phyloP scores from a whole-genome alignment of 2,888 invertebrate species.

The Willowsia nigromaculata region DNA sequence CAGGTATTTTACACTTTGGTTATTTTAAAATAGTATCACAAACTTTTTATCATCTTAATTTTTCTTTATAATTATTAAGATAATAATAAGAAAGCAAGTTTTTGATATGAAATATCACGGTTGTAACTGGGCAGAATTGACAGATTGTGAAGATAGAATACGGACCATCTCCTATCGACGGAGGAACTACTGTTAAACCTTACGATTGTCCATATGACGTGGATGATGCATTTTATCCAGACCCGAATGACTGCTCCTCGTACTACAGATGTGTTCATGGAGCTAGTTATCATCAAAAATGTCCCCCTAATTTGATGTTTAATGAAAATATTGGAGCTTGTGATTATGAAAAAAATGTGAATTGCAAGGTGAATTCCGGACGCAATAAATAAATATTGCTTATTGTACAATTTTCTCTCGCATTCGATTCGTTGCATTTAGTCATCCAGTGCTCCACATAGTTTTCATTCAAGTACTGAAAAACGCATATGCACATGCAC shows the following conservation, averaged over 20 bases:
- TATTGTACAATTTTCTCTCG: not conserved
- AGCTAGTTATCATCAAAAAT: conserved; percentile 41
- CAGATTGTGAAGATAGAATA: conserved; percentile 48
- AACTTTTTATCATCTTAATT: no score
- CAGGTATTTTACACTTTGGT: no score
- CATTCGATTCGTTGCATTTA: not conserved
- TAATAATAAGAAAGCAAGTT: no score
- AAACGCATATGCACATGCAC: not conserved
- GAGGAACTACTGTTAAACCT: conserved; percentile 29
- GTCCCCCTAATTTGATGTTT: conserved; percentile 43
- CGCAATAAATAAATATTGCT: not conserved
- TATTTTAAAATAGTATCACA: no score
- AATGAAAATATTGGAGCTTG: conserved; percentile 4
- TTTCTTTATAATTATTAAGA: no score
- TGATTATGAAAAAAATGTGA: conserved; percentile 37
- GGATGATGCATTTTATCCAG: conserved; percentile 38
- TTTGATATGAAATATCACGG: conserved; percentile 56
- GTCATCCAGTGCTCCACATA: not conserved
- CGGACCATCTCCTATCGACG: not conserved
- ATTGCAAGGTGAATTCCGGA: not conserved
- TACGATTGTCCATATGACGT: conserved; percentile 36
- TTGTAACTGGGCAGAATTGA: conserved; percentile 59
- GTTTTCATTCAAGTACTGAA: not conserved
- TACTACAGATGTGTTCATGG: conserved; percentile 56
- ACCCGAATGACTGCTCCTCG: conserved; percentile 48